A percentile compares a stretch with the other conserved stretches of the same genome.
Evolutionary conservation across 2,888 invertebrate genomes (phyloP).

Genomic region (Dascillus cervinus): DNA sequence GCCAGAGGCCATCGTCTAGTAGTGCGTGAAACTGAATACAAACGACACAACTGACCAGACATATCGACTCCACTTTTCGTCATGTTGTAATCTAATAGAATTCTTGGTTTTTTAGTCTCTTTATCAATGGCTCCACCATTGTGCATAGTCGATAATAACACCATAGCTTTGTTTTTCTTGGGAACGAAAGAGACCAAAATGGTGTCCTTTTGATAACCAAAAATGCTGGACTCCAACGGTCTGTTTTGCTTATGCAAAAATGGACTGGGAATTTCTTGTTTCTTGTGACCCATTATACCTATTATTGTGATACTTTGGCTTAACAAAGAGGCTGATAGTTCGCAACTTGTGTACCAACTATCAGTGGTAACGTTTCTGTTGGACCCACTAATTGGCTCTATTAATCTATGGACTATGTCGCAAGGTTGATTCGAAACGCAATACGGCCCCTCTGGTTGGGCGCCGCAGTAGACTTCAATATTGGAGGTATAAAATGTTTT

Average conservation of each 20-base stretch:
- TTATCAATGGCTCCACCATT: constrained; percentile 15
- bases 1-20: constrained; percentile 10
- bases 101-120: constrained; percentile 16
- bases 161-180: constrained; percentile 19
- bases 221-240: constrained; percentile 9
- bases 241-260: constrained; percentile 2
- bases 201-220: constrained; percentile 21
- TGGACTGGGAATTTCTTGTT: constrained; percentile 2
- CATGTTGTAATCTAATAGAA: constrained; percentile 23
- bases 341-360: not conserved
- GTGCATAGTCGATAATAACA: constrained; percentile 21
- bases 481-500: constrained; percentile 1
- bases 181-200: constrained; percentile 22
- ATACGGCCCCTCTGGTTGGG: not conserved
- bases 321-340: not conserved
- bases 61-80: constrained; percentile 24
- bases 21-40: constrained; percentile 19
- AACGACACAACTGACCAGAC: constrained; percentile 19
- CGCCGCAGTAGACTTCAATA: not conserved
- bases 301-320: constrained; percentile 13
- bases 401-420: not conserved
- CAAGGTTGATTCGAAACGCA: not conserved
- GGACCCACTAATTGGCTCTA: not conserved
- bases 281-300: constrained; percentile 19
- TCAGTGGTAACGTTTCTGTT: not conserved